Evolutionary conservation across 1,140 invertebrate species (phyloP), one percentile per base, ranked within the genome.

Genomic region (Drosophila santomea): DNA sequence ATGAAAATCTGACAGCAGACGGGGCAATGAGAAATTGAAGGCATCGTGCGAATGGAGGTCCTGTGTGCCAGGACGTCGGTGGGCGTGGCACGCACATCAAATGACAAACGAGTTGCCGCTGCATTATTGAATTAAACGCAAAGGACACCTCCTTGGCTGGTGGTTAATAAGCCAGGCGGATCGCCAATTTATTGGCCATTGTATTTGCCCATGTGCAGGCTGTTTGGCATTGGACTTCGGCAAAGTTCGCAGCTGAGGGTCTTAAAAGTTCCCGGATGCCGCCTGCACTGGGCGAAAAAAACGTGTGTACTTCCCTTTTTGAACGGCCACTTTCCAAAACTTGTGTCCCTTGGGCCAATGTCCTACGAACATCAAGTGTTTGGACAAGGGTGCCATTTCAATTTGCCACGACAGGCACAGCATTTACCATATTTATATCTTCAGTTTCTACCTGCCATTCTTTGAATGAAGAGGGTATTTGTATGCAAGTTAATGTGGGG

Each of bases 51-150:
- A 11, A 25, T 25, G 23, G 23, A 17, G 17, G 20, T 20, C 8
- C 45, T 11, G 23, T 11, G 23, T 39, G 14, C 23, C 35, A 45
- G 44, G 44, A 47, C 11, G 0, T 23, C 3, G 14, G 32, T 17
- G 44, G 73, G 72, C 74, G 73, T 76, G 72, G 41, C 60, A 59
- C 68, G 60, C 69, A 72, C 69, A 73, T 73, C 67, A 73, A 73
- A 73, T 73, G 56, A 73, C 62, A 74, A 75, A 80, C 76, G 80
- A 75, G 63, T 75, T 84, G 80, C 64, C 55, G 83, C 61, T 88
- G 82, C 78, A 64, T 78, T 85, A 82, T 85, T 85, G 78, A 85
- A 85, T 85, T 82, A 88, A 85, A 84, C 72, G 80, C 25, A 44
- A 66, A 62, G 74, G 14, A 51, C 39, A 50, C 28, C 17, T 54